Evolutionary conservation across 2,888 invertebrate genomes (phyloP).

Genomic region (Entomobrya multifasciata): DNA sequence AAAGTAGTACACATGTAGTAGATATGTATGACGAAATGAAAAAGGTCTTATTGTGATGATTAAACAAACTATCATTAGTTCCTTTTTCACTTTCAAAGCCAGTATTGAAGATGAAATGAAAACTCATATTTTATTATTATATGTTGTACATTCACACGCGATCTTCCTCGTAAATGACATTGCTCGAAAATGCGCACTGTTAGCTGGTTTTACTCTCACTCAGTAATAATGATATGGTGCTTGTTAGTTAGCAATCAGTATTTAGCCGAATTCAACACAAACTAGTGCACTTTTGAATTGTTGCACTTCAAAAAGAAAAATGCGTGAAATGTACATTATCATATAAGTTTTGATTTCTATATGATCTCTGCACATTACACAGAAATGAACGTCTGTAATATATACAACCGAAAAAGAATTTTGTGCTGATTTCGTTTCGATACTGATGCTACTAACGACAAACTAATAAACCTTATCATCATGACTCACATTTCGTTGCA

Average conservation of each 20-base stretch:
- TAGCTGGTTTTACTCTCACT: conserved; percentile 57
- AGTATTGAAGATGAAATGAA: conserved; percentile 42
- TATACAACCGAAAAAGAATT: conserved; percentile 11
- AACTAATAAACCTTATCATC: conserved; percentile 19
- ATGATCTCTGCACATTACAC: too few relatives aligned
- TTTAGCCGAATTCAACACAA: too few relatives aligned
- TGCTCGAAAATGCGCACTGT: neutral
- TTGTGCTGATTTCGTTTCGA: neutral
- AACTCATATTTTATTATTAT: conserved; percentile 35
- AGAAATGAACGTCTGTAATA: too few relatives aligned
- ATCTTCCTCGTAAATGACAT: conserved; percentile 18
- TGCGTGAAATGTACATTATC: too few relatives aligned
- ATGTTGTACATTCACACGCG: neutral
- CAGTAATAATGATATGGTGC: too few relatives aligned
- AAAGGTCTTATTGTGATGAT: conserved; percentile 16
- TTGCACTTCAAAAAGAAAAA: too few relatives aligned
- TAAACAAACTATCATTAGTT: conserved; percentile 5
- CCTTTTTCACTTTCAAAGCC: conserved; percentile 30
- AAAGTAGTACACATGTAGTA: neutral
- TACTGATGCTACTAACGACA: too few relatives aligned
- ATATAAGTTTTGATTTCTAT: too few relatives aligned
- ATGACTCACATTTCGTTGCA: neutral
- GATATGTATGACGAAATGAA: neutral
- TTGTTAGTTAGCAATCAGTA: too few relatives aligned
- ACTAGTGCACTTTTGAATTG: too few relatives aligned